phyloP scores from a whole-genome alignment of 1,140 invertebrate genomes.

The Brachionus paranguensis region DNA sequence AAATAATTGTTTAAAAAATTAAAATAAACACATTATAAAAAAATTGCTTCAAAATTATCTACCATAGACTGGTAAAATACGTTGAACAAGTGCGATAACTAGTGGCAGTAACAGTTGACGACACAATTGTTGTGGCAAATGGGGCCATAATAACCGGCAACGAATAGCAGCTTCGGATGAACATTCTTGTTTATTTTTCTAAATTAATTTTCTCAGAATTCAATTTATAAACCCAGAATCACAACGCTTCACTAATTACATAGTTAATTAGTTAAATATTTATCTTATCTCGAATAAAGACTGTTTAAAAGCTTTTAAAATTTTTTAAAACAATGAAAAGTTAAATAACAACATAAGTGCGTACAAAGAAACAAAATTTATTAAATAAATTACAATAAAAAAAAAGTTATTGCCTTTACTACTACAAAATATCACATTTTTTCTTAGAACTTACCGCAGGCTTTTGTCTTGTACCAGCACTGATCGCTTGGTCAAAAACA shows the following conservation, averaged over 20 bases:
- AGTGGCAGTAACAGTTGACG: neutral
- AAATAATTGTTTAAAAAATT: too few relatives aligned
- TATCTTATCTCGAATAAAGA: neutral
- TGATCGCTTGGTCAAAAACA: conserved; percentile 8
- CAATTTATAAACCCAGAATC: neutral
- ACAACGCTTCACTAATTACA: conserved; percentile 1
- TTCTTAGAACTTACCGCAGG: neutral
- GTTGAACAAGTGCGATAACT: neutral
- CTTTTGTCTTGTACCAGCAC: neutral
- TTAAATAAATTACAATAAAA: neutral
- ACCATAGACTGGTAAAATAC: neutral
- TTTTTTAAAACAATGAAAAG: neutral
- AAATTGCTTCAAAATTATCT: neutral
- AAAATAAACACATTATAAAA: neutral
- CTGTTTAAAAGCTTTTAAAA: neutral
- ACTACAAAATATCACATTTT: neutral
- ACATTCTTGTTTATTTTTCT: neutral
- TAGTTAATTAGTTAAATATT: neutral
- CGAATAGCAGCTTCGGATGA: neutral
- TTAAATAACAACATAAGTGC: neutral
- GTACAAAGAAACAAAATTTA: neutral
- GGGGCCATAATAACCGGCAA: neutral
- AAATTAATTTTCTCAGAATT: neutral
- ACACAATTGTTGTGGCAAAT: neutral
- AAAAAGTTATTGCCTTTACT: neutral